These are phyloP conservation scores for Lomographa bimaculata DNA, from an alignment of 2,888 invertebrate genomes.

Conservation along the genomic window DNA sequence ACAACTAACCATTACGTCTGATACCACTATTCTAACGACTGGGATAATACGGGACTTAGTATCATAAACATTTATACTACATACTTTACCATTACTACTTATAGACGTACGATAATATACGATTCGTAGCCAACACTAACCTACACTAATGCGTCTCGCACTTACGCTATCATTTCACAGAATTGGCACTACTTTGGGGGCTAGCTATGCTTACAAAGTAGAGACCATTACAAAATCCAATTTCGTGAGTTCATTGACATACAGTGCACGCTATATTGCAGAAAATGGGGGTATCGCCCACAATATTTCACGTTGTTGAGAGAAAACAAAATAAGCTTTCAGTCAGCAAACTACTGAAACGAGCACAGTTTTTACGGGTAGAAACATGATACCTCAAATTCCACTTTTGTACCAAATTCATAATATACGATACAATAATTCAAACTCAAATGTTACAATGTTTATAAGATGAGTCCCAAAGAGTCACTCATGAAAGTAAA, in stretches of 20 bases:
- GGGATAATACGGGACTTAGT: too few relatives aligned
- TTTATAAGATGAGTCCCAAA: too few relatives aligned
- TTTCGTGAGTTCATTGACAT: conserved; percentile 31
- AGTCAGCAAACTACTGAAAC: conserved; percentile 5
- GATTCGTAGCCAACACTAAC: conserved; percentile 8
- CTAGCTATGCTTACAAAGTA: conserved; percentile 20
- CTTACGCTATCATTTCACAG: conserved; percentile 19
- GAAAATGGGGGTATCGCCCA: conserved; percentile 28
- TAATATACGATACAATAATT: too few relatives aligned
- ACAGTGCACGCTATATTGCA: conserved; percentile 30
- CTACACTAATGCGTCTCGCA: conserved; percentile 18
- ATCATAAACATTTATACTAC: too few relatives aligned
- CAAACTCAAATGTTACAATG: too few relatives aligned
- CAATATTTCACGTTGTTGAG: conserved; percentile 28
- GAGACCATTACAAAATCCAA: conserved; percentile 25
- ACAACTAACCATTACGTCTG: too few relatives aligned
- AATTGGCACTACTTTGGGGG: conserved; percentile 22
- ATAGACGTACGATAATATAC: background rate
- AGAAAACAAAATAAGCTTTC: conserved; percentile 19
- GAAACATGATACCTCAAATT: too few relatives aligned
- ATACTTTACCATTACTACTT: too few relatives aligned
- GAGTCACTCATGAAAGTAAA: too few relatives aligned
- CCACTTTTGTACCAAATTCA: too few relatives aligned
- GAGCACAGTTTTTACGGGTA: conserved; percentile 2
- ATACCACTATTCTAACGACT: too few relatives aligned